These are phyloP conservation scores for Adoxophyes honmai DNA, from an alignment of 1,140 invertebrate genomes.

Conservation along the genomic window DNA sequence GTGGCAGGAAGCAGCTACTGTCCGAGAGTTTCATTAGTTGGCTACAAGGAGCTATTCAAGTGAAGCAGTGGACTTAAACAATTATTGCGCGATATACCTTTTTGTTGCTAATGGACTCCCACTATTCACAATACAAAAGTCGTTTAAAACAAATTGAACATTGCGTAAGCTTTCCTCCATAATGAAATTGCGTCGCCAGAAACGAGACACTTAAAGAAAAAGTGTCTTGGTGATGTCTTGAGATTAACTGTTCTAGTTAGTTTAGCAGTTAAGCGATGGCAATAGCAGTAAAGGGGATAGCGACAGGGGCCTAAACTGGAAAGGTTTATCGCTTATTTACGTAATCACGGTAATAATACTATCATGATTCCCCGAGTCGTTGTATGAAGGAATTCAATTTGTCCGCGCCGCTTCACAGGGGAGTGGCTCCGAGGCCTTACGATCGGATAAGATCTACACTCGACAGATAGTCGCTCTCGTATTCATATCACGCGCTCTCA, in stretches of 20 bases:
- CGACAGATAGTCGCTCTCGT: conserved; percentile 39
- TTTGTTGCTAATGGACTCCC: conserved; percentile 34
- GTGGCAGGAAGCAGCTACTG: conserved; percentile 14
- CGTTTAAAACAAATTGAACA: conserved; percentile 28
- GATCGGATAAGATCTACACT: conserved; percentile 56
- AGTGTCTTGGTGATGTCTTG: no score
- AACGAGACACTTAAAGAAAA: no score
- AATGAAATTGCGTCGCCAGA: no score
- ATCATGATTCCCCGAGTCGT: conserved; percentile 23
- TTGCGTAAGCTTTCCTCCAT: conserved; percentile 14
- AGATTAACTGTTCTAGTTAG: no score
- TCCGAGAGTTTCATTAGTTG: conserved; percentile 30
- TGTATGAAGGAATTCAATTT: conserved; percentile 52
- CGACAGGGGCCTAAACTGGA: no score
- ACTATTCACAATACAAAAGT: conserved; percentile 19
- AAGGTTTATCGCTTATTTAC: no score
- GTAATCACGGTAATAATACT: conserved; percentile 19
- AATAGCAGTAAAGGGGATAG: no score
- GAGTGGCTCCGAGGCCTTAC: conserved; percentile 48
- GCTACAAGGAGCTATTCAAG: conserved; percentile 32
- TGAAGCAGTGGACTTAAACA: not conserved
- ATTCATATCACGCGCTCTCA: conserved; percentile 63
- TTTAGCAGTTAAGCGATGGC: conserved; percentile 7
- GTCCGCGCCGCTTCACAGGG: conserved; percentile 36
- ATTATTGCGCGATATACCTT: conserved; percentile 14